phyloP scores from a whole-genome alignment of 2,888 invertebrate species.

The Tiphia femorata region DNA sequence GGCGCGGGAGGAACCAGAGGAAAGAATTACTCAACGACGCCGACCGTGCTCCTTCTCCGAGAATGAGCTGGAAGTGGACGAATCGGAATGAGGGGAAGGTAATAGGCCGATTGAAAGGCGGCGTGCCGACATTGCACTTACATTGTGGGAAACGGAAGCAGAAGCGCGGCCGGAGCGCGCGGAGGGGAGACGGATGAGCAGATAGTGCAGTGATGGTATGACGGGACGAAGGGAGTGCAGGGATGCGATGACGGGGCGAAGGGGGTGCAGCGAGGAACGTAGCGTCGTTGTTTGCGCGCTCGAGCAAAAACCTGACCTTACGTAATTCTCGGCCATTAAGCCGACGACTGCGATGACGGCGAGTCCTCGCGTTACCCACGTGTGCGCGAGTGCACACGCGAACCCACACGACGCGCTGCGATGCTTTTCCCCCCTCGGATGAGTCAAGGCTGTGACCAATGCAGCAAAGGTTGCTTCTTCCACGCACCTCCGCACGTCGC shows the following conservation, averaged over 20 bases:
- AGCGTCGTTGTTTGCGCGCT: constrained; percentile 17
- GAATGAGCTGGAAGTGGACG: too few species aligned
- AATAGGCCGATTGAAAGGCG: too few species aligned
- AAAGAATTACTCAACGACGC: too few species aligned
- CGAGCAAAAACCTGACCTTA: constrained; percentile 34
- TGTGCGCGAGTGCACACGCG: too few species aligned
- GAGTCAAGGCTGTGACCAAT: constrained; percentile 44
- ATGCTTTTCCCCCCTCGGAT: neutral
- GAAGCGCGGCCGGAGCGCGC: neutral
- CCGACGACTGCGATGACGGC: neutral
- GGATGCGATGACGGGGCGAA: too few species aligned
- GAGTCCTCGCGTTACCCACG: neutral
- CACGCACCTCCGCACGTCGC: neutral
- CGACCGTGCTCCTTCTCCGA: too few species aligned
- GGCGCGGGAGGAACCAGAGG: too few species aligned
- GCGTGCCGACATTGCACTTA: too few species aligned
- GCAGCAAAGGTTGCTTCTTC: constrained; percentile 19
- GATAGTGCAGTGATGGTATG: constrained; percentile 10
- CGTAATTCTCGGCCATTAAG: constrained; percentile 36
- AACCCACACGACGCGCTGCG: too few species aligned
- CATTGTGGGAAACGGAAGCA: neutral
- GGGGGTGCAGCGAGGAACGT: neutral
- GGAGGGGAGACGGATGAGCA: neutral
- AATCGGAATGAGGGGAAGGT: too few species aligned
- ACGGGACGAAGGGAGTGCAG: neutral